Evolutionary conservation across 2,797 vertebrate genomes (phyloP).

Genomic region (Scleropages formosus): DNA sequence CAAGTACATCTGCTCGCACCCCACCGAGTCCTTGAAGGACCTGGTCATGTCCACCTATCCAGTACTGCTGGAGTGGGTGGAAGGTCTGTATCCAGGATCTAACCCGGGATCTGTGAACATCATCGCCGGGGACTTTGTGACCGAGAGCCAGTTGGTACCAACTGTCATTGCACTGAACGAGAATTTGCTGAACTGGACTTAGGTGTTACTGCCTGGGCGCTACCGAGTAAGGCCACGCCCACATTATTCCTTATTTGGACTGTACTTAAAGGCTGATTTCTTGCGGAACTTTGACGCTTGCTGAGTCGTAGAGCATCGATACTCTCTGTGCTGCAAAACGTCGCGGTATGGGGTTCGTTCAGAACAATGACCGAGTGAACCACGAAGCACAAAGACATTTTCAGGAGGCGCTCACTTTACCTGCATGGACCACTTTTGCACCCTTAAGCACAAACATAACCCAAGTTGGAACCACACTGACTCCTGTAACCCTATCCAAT

Average conservation of each 20-base stretch:
- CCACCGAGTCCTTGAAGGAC: slow-evolving; percentile 76
- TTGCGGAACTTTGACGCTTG: not conserved
- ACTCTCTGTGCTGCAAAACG: not conserved
- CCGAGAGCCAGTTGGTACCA: slow-evolving; percentile 69
- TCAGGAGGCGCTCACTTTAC: not conserved
- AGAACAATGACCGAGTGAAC: slow-evolving; percentile 5
- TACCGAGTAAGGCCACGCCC: not conserved
- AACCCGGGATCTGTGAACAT: slow-evolving; percentile 74
- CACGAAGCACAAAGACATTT: slow-evolving; percentile 15
- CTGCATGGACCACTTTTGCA: slow-evolving; percentile 9
- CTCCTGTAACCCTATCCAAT: not conserved
- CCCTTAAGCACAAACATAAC: slow-evolving; percentile 1
- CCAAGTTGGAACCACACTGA: not conserved
- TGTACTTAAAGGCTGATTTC: not conserved
- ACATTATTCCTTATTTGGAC: slow-evolving; percentile 5
- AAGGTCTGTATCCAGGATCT: slow-evolving; percentile 75
- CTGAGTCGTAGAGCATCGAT: not conserved
- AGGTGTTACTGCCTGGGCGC: slow-evolving; percentile 39
- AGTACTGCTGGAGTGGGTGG: slow-evolving; percentile 76
- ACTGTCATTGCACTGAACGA: slow-evolving; percentile 81
- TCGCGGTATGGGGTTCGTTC: not conserved
- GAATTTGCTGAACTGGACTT: slow-evolving; percentile 67
- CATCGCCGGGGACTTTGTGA: slow-evolving; percentile 87
- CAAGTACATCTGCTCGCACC: slow-evolving; percentile 79
- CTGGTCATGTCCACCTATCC: slow-evolving; percentile 81